These are phyloP conservation scores for Conistra vaccinii DNA, from an alignment of 2,888 invertebrate genomes.

Conservation along the genomic window DNA sequence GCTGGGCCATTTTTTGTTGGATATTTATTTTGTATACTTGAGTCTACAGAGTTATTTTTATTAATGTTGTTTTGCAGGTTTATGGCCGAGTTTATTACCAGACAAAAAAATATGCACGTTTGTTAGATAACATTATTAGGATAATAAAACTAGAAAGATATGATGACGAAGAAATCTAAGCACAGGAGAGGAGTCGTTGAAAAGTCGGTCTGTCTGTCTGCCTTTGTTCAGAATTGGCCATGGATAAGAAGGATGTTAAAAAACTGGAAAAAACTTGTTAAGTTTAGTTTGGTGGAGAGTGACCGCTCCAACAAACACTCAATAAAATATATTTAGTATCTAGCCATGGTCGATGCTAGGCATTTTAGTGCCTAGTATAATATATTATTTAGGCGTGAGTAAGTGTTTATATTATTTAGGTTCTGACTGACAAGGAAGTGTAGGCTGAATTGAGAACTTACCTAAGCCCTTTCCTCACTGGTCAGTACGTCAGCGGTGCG, in stretches of 20 bases:
- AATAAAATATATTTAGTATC: neutral
- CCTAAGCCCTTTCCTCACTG: too few relatives aligned
- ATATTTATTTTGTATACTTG: constrained; percentile 20
- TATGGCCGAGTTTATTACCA: constrained; percentile 7
- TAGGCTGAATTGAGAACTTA: too few relatives aligned
- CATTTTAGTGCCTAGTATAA: neutral
- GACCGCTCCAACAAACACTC: too few relatives aligned
- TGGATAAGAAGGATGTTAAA: neutral
- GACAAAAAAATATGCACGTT: neutral
- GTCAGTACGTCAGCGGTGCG: too few relatives aligned
- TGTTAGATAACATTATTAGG: neutral
- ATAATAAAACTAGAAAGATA: neutral
- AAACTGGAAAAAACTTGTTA: neutral
- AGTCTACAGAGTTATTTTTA: constrained; percentile 20
- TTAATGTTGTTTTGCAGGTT: constrained; percentile 28
- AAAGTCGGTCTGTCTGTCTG: neutral
- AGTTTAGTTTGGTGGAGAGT: neutral
- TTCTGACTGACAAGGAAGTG: too few relatives aligned
- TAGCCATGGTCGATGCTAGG: neutral
- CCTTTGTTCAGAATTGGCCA: neutral
- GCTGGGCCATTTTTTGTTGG: constrained; percentile 50
- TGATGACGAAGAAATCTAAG: neutral
- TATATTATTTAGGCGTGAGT: too few relatives aligned
- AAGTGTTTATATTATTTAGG: too few relatives aligned
- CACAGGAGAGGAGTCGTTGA: neutral